phyloP scores from a whole-genome alignment of 2,797 vertebrate genomes.

The Pangasius krempfi region DNA sequence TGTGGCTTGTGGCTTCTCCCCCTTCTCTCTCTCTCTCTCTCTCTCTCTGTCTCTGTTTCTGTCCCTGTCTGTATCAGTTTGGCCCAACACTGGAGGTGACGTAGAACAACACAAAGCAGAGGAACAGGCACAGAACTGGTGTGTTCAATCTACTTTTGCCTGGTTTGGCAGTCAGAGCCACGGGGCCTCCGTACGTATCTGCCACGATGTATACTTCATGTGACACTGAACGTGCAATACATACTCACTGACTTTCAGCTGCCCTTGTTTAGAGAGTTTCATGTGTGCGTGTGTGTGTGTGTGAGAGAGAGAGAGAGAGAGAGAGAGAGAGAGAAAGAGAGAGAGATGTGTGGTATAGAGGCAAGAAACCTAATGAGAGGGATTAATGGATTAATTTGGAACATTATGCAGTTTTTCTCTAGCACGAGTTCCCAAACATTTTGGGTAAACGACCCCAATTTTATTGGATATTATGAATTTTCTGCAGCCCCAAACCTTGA shows the following conservation, averaged over 20 bases:
- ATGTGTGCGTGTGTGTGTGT: conserved; percentile 52
- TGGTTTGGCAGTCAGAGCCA: conserved; percentile 68
- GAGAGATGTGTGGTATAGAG: background rate
- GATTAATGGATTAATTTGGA: background rate
- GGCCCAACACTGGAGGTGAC: conserved; percentile 37
- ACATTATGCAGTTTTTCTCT: background rate
- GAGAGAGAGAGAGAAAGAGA: background rate
- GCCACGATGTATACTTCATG: conserved; percentile 68
- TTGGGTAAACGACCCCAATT: too few species aligned
- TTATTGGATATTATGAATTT: background rate
- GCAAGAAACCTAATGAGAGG: background rate
- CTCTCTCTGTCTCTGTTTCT: conserved; percentile 45
- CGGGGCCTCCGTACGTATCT: conserved; percentile 69
- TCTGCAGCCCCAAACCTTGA: background rate
- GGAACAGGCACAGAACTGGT: conserved; percentile 55
- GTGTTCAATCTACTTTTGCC: conserved; percentile 70
- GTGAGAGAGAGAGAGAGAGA: background rate
- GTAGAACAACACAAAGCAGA: conserved; percentile 53
- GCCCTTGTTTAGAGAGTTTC: conserved; percentile 69
- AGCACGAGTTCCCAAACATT: background rate
- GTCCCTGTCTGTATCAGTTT: conserved; percentile 43
- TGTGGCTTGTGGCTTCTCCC: conserved; percentile 32
- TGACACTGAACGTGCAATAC: conserved; percentile 55
- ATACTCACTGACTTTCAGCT: conserved; percentile 67
- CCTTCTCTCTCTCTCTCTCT: conserved; percentile 26